A percentile compares a stretch with the other conserved stretches of the same genome.
Evolutionary conservation across 2,113 vertebrate genomes (phyloP).

Genomic region (Condylura cristata): DNA sequence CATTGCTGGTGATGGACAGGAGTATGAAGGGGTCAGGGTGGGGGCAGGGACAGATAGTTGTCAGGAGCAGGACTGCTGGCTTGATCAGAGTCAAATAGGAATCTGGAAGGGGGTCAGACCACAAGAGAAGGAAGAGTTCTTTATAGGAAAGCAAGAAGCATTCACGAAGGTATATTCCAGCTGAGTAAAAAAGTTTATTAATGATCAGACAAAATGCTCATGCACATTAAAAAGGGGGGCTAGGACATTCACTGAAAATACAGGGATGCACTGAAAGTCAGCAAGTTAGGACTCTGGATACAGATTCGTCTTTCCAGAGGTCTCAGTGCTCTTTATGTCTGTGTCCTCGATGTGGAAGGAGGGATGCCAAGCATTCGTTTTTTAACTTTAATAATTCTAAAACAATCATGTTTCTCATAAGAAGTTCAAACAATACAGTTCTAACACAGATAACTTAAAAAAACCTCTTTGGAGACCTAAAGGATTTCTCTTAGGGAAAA

Average conservation of each 20-base stretch:
- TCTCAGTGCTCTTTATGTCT: background rate
- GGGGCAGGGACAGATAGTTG: background rate
- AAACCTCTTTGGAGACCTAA: background rate
- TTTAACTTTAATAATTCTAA: background rate
- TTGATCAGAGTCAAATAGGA: background rate
- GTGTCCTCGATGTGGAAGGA: background rate
- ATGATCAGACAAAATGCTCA: background rate
- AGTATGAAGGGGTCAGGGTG: background rate
- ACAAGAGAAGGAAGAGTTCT: background rate
- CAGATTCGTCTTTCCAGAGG: background rate
- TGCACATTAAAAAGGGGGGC: background rate
- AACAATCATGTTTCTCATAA: background rate
- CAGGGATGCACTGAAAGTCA: background rate
- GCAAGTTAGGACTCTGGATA: background rate
- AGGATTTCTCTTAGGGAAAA: background rate
- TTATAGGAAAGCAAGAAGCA: background rate
- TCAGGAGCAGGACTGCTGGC: background rate
- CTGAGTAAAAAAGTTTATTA: background rate
- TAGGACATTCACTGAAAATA: background rate
- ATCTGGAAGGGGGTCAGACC: background rate
- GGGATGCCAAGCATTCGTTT: background rate
- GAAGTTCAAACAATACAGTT: background rate
- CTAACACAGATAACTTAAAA: conserved; percentile 18
- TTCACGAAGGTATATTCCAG: background rate
- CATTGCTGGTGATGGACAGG: background rate